Evolutionary conservation across 2,113 vertebrate species (phyloP).

Genomic region (Tachycineta bicolor): DNA sequence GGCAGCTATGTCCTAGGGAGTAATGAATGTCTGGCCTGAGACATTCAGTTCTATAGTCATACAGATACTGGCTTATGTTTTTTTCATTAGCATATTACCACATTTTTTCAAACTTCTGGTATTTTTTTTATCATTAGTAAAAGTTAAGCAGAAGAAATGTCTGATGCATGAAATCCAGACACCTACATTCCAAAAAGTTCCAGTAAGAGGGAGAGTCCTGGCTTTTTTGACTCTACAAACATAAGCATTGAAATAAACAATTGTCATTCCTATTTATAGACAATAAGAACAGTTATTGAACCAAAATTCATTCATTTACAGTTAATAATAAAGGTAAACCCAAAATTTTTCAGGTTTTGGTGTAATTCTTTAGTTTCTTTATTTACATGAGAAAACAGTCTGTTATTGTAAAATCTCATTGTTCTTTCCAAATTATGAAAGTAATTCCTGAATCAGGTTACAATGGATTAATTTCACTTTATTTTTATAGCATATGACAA

Average conservation of each 20-base stretch:
- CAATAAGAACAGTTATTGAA: not conserved
- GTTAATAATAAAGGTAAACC: not conserved
- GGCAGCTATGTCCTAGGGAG: not conserved
- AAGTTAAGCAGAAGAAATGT: not conserved
- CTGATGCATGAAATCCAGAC: not conserved
- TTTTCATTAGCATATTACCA: not conserved
- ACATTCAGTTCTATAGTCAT: not conserved
- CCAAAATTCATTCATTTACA: not conserved
- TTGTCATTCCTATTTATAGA: not conserved
- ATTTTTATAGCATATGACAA: not conserved
- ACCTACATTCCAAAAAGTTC: not conserved
- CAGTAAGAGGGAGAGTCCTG: not conserved
- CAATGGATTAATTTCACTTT: not conserved
- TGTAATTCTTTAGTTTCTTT: not conserved
- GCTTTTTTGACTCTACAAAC: not conserved
- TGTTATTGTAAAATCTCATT: not conserved
- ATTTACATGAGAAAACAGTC: not conserved
- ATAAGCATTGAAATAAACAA: not conserved
- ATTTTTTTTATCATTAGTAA: not conserved
- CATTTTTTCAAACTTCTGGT: not conserved
- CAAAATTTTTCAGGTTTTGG: not conserved
- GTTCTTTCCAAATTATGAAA: not conserved
- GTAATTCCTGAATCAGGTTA: not conserved
- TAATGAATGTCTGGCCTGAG: not conserved
- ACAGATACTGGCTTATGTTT: not conserved